Base-by-base conservation (phyloP, 2,113 vertebrate species). In the Oenanthe oenanthe region DNA sequence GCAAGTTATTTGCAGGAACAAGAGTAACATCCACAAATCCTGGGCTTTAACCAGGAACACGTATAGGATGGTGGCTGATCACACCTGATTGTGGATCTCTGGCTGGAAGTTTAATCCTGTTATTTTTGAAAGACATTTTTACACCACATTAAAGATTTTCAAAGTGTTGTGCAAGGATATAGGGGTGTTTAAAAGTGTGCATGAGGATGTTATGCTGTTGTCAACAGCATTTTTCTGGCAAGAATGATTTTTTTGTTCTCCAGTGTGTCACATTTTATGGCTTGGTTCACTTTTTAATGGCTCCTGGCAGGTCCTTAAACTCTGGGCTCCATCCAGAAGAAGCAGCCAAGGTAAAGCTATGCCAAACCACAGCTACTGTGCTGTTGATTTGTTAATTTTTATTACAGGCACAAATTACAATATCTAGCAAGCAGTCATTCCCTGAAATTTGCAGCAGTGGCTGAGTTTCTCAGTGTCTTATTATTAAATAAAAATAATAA, bases 341-440 rank as follows among this genome's bases (percentile, higher is more conserved):
- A 76, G 62, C 15, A 80, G 92, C 91, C 85, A 85, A 94, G 50
- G 62, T 50, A 50, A 91, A 93, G 58, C 42, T 60, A 3, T 84
- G 95, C 95, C 97, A 96, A 85, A 75, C 71, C 58, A 71, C 74
- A 78, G 36, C 73, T 85, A 73, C 70, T 73, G 76, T 40, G 76
- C 31, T 79, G 75, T 92, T 88, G 31, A 31, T 93, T 92, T 92
- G 50, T 93, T 95, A 36, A 21, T 17, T 90, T 94, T 93, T 81
- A 48, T 82, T 63, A 48, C 62, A 94, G 68, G 79, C 93, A 85
- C 45, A 68, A 45, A 95, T 95, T 78, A 56, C 24, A 61, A 50
- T 56, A 13, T 74, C 88, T 84, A 88, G 85, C 80, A 89, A 79
- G 48, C 29, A 75, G 25, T 56, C 56, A 43, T 88, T 88, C 78